phyloP scores from a whole-genome alignment of 2,888 invertebrate genomes.

The Holacanthella duospinosa region DNA sequence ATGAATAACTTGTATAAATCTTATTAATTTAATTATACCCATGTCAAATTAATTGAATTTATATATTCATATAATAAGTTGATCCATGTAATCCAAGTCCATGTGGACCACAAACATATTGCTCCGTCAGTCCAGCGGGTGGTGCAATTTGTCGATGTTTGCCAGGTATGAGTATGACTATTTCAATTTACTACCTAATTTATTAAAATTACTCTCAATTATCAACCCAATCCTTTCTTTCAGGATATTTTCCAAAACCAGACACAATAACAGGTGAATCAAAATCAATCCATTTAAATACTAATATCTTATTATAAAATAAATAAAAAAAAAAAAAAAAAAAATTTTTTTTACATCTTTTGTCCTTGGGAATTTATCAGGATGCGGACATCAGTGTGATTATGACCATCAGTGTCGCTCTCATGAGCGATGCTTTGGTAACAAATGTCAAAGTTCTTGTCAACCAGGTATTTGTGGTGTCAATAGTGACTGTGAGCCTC shows the following conservation, averaged over 20 bases:
- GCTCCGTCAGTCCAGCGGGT: slow-evolving; percentile 35
- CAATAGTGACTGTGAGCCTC: slow-evolving; percentile 32
- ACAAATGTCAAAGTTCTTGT: slow-evolving; percentile 31
- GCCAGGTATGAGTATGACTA: slow-evolving; percentile 20
- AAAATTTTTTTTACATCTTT: no score
- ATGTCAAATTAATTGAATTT: no score
- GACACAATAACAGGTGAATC: slow-evolving; percentile 38
- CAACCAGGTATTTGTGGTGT: slow-evolving; percentile 24
- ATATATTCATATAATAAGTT: no score
- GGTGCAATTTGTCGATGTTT: slow-evolving; percentile 37
- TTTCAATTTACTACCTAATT: no score
- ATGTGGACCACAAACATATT: slow-evolving; percentile 38
- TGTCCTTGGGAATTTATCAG: no score
- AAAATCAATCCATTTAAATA: background rate
- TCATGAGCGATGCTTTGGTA: slow-evolving; percentile 28
- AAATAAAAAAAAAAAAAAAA: no score
- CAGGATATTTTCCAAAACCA: slow-evolving; percentile 39
- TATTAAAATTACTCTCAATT: no score
- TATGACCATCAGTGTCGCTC: slow-evolving; percentile 32
- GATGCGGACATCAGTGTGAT: slow-evolving; percentile 39
- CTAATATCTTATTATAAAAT: background rate
- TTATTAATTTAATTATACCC: no score
- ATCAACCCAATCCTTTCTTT: no score
- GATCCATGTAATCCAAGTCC: slow-evolving; percentile 38
- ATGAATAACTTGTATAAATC: no score